These are phyloP conservation scores for Caenorhabditis brenneri DNA, from an alignment of 1,140 invertebrate genomes.

Conservation along the genomic window DNA sequence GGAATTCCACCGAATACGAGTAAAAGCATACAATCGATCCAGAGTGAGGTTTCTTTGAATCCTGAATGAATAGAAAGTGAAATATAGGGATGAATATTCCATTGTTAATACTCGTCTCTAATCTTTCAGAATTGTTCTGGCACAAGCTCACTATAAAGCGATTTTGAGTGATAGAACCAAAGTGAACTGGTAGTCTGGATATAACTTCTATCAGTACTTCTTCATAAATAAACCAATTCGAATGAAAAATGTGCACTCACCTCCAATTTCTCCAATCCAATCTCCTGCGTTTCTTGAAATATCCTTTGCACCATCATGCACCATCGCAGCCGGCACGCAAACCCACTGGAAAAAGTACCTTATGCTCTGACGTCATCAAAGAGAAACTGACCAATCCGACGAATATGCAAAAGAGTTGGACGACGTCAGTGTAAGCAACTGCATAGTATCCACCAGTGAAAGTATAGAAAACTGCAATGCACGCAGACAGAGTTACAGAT, in stretches of 20 bases:
- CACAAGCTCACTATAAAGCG: too few relatives aligned
- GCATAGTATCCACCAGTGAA: slow-evolving; percentile 92
- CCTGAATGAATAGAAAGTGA: too few relatives aligned
- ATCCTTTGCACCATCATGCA: slow-evolving; percentile 79
- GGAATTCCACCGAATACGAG: slow-evolving; percentile 96
- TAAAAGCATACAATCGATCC: slow-evolving; percentile 87
- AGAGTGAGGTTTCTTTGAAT: slow-evolving; percentile 79
- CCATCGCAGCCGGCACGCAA: slow-evolving; percentile 93
- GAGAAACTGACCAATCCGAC: slow-evolving; percentile 83
- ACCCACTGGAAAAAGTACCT: slow-evolving; percentile 79
- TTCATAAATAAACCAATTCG: too few relatives aligned
- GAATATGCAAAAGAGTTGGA: slow-evolving; percentile 97
- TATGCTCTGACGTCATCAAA: not conserved
- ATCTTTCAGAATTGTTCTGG: too few relatives aligned
- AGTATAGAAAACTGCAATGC: slow-evolving; percentile 95
- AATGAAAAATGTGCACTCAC: too few relatives aligned
- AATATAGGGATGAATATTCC: too few relatives aligned
- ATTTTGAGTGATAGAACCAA: too few relatives aligned
- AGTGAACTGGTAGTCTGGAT: too few relatives aligned
- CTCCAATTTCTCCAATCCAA: slow-evolving; percentile 80
- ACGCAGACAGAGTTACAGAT: slow-evolving; percentile 91
- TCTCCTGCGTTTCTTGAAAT: slow-evolving; percentile 73
- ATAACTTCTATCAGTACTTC: too few relatives aligned
- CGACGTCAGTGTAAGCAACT: slow-evolving; percentile 97
- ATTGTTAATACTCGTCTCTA: too few relatives aligned